phyloP scores from a whole-genome alignment of 2,888 invertebrate species.

The Fabriciana adippe region DNA sequence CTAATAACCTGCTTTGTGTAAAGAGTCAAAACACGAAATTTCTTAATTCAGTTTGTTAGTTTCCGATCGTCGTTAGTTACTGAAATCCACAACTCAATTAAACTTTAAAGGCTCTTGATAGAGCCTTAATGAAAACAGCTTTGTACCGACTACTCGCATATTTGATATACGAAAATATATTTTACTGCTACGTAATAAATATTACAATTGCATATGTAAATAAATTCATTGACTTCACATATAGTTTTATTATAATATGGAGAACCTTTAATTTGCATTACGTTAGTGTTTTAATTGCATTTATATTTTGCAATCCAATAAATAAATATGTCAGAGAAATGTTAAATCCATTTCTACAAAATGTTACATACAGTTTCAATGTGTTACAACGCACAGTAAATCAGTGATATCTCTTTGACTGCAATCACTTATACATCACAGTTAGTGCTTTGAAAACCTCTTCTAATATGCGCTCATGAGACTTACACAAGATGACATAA shows the following conservation, averaged over 20 bases:
- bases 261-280: conserved; percentile 6
- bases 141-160: conserved; percentile 9
- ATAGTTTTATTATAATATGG: conserved; percentile 5
- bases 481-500: no score
- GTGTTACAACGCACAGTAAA: no score
- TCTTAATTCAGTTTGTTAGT: conserved; percentile 59
- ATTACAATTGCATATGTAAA: conserved; percentile 16
- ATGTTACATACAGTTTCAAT: no score
- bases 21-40: conserved; percentile 47
- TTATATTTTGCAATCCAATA: neutral
- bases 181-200: conserved; percentile 25
- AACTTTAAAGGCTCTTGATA: conserved; percentile 68
- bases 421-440: no score
- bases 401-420: no score
- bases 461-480: no score
- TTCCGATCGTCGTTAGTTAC: conserved; percentile 62
- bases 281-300: conserved; percentile 4
- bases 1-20: conserved; percentile 12
- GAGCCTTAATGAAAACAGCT: conserved; percentile 57
- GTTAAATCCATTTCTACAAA: no score
- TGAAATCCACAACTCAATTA: conserved; percentile 72
- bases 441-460: no score
- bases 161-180: conserved; percentile 38
- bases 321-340: no score
- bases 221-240: conserved; percentile 11